Evolutionary conservation across 2,113 vertebrate genomes (phyloP).

Genomic region (Macheiramphus alcinus): DNA sequence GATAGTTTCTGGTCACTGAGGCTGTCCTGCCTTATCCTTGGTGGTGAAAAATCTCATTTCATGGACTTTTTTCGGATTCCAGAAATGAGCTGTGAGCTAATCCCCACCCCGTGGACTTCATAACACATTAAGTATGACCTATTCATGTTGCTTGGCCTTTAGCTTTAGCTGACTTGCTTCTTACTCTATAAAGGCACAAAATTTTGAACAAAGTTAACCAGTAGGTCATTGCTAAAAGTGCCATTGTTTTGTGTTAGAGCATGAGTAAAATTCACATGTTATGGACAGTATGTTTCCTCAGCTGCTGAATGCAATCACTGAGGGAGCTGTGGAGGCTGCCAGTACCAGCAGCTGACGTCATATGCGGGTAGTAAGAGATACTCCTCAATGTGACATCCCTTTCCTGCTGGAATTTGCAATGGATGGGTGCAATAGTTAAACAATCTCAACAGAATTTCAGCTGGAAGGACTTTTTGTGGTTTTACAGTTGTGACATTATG

Average conservation of each 20-base stretch:
- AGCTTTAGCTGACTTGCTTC: not conserved
- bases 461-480: not conserved
- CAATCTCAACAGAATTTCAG: not conserved
- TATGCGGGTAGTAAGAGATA: not conserved
- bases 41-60: not conserved
- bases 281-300: not conserved
- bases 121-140: not conserved
- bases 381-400: not conserved
- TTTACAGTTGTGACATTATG: not conserved
- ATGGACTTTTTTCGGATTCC: not conserved
- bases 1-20: not conserved
- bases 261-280: not conserved
- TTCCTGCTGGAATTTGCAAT: not conserved
- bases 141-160: not conserved
- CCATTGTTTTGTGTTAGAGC: not conserved
- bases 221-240: not conserved
- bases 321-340: not conserved
- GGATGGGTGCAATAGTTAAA: not conserved
- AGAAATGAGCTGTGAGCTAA: not conserved
- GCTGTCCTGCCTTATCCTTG: not conserved
- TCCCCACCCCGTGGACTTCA: not conserved
- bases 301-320: not conserved
- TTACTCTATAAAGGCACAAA: not conserved
- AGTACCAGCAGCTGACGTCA: not conserved
- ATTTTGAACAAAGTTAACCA: not conserved